Conservation (phyloP, 2,113 vertebrate species). For the Percopsis transmontana region DNA sequence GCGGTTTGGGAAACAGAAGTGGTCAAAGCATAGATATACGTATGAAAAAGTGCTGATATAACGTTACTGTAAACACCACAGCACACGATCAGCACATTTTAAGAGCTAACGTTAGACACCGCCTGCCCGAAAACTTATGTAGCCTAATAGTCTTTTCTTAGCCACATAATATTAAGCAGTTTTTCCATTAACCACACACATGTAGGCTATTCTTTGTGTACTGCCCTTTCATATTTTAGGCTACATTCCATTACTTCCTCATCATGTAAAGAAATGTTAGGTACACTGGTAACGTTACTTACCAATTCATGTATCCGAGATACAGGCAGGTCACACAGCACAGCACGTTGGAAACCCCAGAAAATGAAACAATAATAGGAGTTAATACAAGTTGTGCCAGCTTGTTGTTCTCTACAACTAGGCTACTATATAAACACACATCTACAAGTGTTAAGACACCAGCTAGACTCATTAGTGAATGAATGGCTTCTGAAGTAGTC, state of each 20-base stretch:
- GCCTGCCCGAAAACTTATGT: background rate
- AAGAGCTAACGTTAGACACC: background rate
- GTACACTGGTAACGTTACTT: conserved; percentile 40
- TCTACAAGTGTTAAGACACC: background rate
- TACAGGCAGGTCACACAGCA: conserved; percentile 27
- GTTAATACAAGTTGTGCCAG: background rate
- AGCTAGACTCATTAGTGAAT: too few species aligned
- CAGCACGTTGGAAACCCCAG: conserved; percentile 17
- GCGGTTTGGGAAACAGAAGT: conserved; percentile 27
- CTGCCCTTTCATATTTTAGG: background rate
- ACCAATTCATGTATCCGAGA: conserved; percentile 46
- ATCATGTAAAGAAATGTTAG: conserved; percentile 22
- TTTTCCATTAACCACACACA: too few species aligned
- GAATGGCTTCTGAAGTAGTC: too few species aligned
- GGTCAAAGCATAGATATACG: conserved; percentile 3
- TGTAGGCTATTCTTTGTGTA: too few species aligned
- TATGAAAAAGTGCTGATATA: conserved; percentile 33
- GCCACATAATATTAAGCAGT: background rate
- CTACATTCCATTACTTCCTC: too few species aligned
- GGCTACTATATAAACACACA: background rate
- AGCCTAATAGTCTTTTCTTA: too few species aligned
- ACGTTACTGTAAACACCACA: conserved; percentile 6
- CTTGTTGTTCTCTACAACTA: background rate
- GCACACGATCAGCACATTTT: conserved; percentile 16
- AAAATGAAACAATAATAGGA: conserved; percentile 27